A percentile compares a stretch with the other conserved stretches of the same genome.
phyloP scores from a whole-genome alignment of 2,113 vertebrate genomes.

The Stomatorhinus ivindoensis region DNA sequence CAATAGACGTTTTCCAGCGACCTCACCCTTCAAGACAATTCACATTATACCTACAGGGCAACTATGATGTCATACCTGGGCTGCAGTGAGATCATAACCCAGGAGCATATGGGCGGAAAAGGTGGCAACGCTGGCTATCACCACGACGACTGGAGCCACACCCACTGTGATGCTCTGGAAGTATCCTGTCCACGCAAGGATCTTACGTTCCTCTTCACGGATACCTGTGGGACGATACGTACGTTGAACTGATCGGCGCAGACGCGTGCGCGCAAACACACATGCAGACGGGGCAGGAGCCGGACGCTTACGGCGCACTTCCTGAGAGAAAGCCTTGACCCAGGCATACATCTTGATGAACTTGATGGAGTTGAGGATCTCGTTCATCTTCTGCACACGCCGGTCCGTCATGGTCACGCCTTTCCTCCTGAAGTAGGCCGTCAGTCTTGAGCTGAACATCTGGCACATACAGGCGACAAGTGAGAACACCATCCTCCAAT shows the following conservation, averaged over 20 bases:
- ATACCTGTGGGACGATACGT: conserved; percentile 58
- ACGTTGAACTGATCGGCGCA: background rate
- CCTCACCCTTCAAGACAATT: background rate
- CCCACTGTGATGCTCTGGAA: conserved; percentile 91
- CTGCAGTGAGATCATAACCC: conserved; percentile 80
- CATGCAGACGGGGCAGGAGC: background rate
- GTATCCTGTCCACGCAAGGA: conserved; percentile 77
- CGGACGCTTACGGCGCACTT: conserved; percentile 70
- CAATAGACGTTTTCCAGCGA: background rate
- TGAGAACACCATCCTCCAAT: background rate
- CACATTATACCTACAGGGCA: background rate
- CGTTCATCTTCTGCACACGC: conserved; percentile 93
- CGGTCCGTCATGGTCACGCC: conserved; percentile 74
- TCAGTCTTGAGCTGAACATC: conserved; percentile 88
- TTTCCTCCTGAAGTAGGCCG: conserved; percentile 83
- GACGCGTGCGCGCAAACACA: background rate
- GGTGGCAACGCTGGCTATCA: conserved; percentile 84
- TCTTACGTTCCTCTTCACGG: conserved; percentile 72
- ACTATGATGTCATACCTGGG: conserved; percentile 62
- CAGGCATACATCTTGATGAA: conserved; percentile 96
- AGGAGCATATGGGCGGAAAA: conserved; percentile 87
- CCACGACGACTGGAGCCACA: conserved; percentile 82
- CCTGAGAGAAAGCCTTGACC: conserved; percentile 86
- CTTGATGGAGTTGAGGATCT: conserved; percentile 87
- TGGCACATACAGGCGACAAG: conserved; percentile 39